These are phyloP conservation scores for Rhyacophila evoluta DNA, from an alignment of 2,888 invertebrate genomes.

Conservation along the genomic window DNA sequence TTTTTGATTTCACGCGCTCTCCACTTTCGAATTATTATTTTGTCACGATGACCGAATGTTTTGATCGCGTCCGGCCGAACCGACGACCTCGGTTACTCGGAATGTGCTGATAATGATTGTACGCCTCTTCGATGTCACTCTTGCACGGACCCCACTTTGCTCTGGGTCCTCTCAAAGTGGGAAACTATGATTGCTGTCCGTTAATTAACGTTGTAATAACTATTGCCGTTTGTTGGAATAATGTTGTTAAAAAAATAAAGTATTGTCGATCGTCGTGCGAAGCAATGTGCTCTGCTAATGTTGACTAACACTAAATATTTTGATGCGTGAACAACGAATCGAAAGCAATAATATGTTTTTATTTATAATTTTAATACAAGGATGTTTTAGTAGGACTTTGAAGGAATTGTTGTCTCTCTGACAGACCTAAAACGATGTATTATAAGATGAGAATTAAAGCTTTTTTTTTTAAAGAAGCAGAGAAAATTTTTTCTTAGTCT, in stretches of 20 bases:
- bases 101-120: not conserved
- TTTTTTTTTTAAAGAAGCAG: no score
- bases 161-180: not conserved
- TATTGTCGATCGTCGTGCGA: not conserved
- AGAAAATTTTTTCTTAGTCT: no score
- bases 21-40: not conserved
- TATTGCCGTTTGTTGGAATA: not conserved
- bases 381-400: not conserved
- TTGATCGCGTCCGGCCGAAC: not conserved
- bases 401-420: not conserved
- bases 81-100: not conserved
- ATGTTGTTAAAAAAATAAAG: not conserved
- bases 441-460: no score
- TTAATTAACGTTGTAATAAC: not conserved
- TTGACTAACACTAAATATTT: slow-evolving; percentile 4
- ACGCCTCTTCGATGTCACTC: not conserved
- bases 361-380: not conserved
- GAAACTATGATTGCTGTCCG: not conserved
- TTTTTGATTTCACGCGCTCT: slow-evolving; percentile 11
- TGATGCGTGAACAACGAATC: slow-evolving; percentile 10
- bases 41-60: not conserved
- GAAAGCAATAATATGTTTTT: not conserved
- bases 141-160: no score
- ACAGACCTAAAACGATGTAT: not conserved
- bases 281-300: not conserved